phyloP scores from a whole-genome alignment of 2,797 vertebrate species.

The Enteromius treurensis region DNA sequence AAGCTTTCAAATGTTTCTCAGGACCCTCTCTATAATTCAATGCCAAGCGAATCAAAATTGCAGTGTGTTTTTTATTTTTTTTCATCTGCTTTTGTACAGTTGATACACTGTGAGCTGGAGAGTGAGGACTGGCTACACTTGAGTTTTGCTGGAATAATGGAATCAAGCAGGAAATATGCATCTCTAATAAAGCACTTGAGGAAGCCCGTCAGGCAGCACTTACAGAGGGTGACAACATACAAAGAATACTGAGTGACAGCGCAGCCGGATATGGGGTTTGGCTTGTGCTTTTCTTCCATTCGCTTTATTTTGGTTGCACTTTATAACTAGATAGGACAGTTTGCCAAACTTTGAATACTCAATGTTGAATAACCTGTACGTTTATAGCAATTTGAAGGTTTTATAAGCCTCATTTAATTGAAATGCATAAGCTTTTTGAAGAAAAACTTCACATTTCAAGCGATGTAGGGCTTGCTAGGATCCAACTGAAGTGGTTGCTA shows the following conservation, averaged over 20 bases:
- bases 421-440: not conserved
- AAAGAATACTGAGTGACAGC: not conserved
- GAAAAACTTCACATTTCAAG: not conserved
- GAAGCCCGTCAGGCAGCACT: constrained; percentile 16
- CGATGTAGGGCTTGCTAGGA: not conserved
- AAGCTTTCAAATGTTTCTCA: constrained; percentile 26
- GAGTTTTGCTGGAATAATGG: constrained; percentile 24
- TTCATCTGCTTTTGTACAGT: not conserved
- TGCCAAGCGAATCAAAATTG: constrained; percentile 7
- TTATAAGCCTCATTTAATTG: not conserved
- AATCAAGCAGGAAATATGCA: constrained; percentile 32
- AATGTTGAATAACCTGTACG: not conserved
- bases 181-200: constrained; percentile 14
- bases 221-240: not conserved
- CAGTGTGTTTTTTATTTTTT: not conserved
- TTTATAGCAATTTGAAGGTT: not conserved
- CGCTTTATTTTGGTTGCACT: not conserved
- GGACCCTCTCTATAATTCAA: constrained; percentile 17
- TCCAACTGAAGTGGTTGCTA: not conserved
- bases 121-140: not conserved
- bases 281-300: not conserved
- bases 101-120: not conserved
- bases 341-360: not conserved
- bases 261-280: not conserved
- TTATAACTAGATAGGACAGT: not conserved